Percentiles rank a stretch among this genome's conserved stretches.
These are phyloP conservation scores for Oenanthe melanoleuca DNA, from an alignment of 2,113 vertebrate species.

Conservation along the genomic window DNA sequence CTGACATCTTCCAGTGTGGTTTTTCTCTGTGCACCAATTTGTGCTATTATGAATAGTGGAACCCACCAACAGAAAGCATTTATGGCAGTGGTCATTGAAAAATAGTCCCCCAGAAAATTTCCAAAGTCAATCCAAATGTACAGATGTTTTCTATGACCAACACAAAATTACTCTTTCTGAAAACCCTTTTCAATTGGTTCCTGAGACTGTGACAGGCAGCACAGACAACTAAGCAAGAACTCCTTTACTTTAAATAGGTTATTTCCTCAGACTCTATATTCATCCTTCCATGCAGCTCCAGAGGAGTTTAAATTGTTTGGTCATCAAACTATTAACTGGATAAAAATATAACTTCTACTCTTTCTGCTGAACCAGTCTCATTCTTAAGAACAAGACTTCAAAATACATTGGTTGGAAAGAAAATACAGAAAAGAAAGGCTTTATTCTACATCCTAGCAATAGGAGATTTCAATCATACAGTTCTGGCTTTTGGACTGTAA, in stretches of 20 bases:
- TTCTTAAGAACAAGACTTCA: not conserved
- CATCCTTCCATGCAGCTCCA: not conserved
- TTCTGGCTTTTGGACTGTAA: not conserved
- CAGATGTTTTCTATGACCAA: not conserved
- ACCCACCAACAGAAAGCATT: not conserved
- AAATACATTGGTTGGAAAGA: not conserved
- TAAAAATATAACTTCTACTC: not conserved
- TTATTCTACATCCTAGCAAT: not conserved
- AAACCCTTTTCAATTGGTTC: not conserved
- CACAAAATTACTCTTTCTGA: not conserved
- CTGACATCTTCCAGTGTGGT: not conserved
- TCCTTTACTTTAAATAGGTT: not conserved
- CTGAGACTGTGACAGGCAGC: not conserved
- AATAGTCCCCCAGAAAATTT: not conserved
- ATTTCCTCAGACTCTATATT: not conserved
- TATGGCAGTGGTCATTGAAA: not conserved
- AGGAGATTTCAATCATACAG: not conserved
- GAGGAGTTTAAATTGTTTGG: not conserved
- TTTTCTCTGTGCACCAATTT: not conserved
- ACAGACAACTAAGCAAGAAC: not conserved
- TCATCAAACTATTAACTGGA: not conserved
- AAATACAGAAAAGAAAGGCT: not conserved
- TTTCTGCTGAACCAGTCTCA: not conserved
- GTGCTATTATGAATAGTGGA: not conserved
- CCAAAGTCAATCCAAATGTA: not conserved